Base-by-base conservation (phyloP, 37 sponge, comb jelly and placozoan species). In the Halisarca cf. caerulea region DNA sequence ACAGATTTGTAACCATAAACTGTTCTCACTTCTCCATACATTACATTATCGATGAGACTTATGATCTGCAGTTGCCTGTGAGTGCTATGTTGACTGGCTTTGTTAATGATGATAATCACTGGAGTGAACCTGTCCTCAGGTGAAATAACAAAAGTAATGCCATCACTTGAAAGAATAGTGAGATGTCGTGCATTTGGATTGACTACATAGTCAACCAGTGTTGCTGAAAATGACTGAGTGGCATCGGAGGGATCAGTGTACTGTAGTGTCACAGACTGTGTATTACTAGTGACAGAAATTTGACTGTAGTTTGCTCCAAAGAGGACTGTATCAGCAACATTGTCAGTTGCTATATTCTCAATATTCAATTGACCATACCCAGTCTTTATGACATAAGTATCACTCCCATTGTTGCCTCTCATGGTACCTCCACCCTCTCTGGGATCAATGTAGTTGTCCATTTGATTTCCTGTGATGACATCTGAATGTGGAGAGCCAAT, bases 371-470 rank as follows among this genome's bases (percentile, higher is more conserved):
- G 4, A 8, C 73, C 73, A 24, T 83, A 83, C 5, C n/a, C 41
- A 2, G 54, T 4, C 18, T 44, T 51, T 8, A 83, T 70, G 51
- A 83, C 73, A 44, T 83, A 83, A 41, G 84, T 70, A 33, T 83
- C 84, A 41, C 39, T 70, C 20, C 82, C 82, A 61, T 61, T 59
- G 23, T 35, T 27, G 9, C 82, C 82, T 42, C 45, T 28, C 66
- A 82, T 18, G 24, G 3, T n/a, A 58, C 28, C 62, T 41, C 41
- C 30, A 33, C 66, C 82, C 11, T 61, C 35, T 38, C 43, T 41
- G 59, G 82, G 82, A 35, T 81, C 82, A 24, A 81, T 81, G 21
- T 42, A 27, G 39, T 42, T 81, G 57, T 83, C 25, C 54, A 39
- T 69, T 3, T 39, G 14, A 43, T 71, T 83, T 7, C 72, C 84